Conservation (phyloP, 1,140 invertebrate species). For the Drosophila bocqueti region DNA sequence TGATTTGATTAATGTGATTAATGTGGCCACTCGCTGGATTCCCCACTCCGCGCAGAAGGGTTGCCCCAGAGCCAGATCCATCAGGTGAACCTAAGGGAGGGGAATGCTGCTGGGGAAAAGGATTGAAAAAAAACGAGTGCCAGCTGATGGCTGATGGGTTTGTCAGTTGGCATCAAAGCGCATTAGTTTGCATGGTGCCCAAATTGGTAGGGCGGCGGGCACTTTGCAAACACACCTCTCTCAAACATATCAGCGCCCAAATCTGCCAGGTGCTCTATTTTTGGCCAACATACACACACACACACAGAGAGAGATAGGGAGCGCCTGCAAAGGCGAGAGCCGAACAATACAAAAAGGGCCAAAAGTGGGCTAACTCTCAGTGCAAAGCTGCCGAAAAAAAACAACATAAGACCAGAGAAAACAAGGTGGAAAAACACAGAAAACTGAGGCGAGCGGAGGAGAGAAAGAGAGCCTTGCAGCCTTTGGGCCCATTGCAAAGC, state of each 20-base stretch:
- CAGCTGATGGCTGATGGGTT: conserved; percentile 39
- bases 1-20: conserved; percentile 78
- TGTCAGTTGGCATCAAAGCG: conserved; percentile 74
- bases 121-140: conserved; percentile 12
- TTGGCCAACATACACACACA: conserved; percentile 44
- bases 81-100: background rate
- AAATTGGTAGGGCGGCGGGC: conserved; percentile 75
- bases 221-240: conserved; percentile 64
- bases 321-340: conserved; percentile 44
- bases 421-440: conserved; percentile 25
- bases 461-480: conserved; percentile 40
- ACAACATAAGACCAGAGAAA: conserved; percentile 17
- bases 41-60: conserved; percentile 6
- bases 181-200: conserved; percentile 72
- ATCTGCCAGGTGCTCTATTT: conserved; percentile 75
- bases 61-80: background rate
- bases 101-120: background rate
- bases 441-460: background rate
- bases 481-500: conserved; percentile 61
- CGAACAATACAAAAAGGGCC: conserved; percentile 68
- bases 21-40: conserved; percentile 35
- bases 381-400: conserved; percentile 59
- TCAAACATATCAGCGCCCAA: conserved; percentile 67
- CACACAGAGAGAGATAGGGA: conserved; percentile 1
- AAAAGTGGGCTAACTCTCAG: conserved; percentile 76